Percentiles rank a stretch among this genome's conserved stretches.
Evolutionary conservation across 2,113 vertebrate species (phyloP).

Genomic region (Myotis davidii): DNA sequence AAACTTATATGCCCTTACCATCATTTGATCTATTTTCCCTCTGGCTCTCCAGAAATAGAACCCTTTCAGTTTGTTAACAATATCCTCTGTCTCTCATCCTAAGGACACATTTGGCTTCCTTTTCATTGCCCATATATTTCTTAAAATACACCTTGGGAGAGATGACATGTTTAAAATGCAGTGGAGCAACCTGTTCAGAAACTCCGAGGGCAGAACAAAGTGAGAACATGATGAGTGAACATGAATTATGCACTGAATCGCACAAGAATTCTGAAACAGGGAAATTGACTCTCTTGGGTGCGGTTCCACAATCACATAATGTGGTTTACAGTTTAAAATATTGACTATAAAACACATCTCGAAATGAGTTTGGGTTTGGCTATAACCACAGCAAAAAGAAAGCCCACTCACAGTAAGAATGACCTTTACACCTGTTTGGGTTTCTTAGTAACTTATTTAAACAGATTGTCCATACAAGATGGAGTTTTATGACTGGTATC

Average conservation of each 20-base stretch:
- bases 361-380: slow-evolving; percentile 62
- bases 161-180: slow-evolving; percentile 78
- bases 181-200: slow-evolving; percentile 79
- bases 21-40: not conserved
- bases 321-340: slow-evolving; percentile 66
- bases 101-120: slow-evolving; percentile 21
- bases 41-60: not conserved
- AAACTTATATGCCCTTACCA: not conserved
- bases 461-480: slow-evolving; percentile 75
- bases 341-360: slow-evolving; percentile 46
- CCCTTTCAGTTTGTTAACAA: not conserved
- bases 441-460: slow-evolving; percentile 82
- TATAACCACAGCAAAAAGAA: slow-evolving; percentile 64
- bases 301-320: slow-evolving; percentile 53
- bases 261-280: slow-evolving; percentile 74
- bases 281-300: slow-evolving; percentile 74
- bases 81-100: not conserved
- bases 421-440: slow-evolving; percentile 76
- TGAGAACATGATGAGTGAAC: slow-evolving; percentile 77
- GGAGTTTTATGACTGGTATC: slow-evolving; percentile 77
- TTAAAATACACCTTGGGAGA: slow-evolving; percentile 77
- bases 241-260: slow-evolving; percentile 70
- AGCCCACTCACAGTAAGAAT: slow-evolving; percentile 48
- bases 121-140: not conserved
- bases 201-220: slow-evolving; percentile 75